Base-by-base conservation (phyloP, 2,797 vertebrate species). In the Rhinophrynus dorsalis region DNA sequence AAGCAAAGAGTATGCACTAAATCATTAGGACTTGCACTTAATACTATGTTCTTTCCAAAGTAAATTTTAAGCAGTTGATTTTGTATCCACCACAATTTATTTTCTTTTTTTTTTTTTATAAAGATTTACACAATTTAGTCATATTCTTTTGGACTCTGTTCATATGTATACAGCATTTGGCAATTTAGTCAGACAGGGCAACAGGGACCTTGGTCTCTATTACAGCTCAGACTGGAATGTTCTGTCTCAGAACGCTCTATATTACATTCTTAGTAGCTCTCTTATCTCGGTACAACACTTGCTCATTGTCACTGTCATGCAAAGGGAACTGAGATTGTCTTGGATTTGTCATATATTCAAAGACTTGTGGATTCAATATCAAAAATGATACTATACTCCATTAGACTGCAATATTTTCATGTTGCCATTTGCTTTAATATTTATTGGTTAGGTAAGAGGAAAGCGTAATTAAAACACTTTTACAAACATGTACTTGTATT, bases 11-110 rank as follows among this genome's bases (percentile, higher is more conserved):
- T 33, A 51, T 30, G 18, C 20, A 21, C 50, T 66, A 45, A 44
- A 73, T 73, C 29, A 60, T 52, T 42, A 48, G 27, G 23, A 72
- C 26, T 57, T 42, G 21, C 27, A 42, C 18, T 11, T 7, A 26
- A 59, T 58, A 27, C 37, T 10, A 23, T 65, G 40, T 48, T 69
- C 61, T 44, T 29, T 18, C 1, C 15, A 12, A 54, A 26, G 35
- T 52, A n/a, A 40, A 59, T 50, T 51, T 8, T 7, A 3, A 48
- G 32, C 40, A 48, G 33, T 6, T 15, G 40, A 26, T 35, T 1
- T 17, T 42, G 44, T 35, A 37, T 20, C 3, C 18, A 12, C 6
- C 24, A 18, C 33, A 13, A 17, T 17, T 7, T 61, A 52, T 30
- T 20, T 42, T n/a, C n/a, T n/a, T n/a, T n/a, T n/a, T n/a, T n/a